Percentiles rank a stretch among this genome's conserved stretches.
Conservation (phyloP, 2,113 vertebrate species). For the Centropus unirufus region DNA sequence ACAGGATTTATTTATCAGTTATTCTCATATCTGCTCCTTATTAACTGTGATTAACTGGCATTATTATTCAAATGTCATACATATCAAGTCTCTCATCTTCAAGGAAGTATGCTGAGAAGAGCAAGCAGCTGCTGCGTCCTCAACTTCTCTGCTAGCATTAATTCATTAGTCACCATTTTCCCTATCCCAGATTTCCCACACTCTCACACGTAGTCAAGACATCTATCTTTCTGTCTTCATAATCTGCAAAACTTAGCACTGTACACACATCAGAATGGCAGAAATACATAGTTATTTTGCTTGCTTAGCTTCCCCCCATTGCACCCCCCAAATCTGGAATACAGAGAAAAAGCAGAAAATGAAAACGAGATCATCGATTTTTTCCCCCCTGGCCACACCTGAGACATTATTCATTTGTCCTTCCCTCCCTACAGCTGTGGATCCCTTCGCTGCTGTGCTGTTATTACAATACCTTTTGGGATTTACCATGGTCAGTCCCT, state of each 20-base stretch:
- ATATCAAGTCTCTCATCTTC: neutral
- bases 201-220: neutral
- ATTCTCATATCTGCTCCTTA: neutral
- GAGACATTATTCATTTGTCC: neutral
- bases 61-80: neutral
- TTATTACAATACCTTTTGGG: neutral
- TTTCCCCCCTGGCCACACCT: neutral
- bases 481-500: rapidly evolving
- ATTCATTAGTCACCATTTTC: neutral
- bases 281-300: neutral
- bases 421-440: neutral
- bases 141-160: neutral
- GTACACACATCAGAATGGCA: neutral
- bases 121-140: neutral
- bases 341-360: neutral
- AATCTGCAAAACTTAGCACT: neutral
- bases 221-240: neutral
- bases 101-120: neutral
- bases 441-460: neutral
- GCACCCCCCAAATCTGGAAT: neutral
- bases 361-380: rapidly evolving
- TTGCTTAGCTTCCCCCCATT: neutral
- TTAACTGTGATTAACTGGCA: neutral
- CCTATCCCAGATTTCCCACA: neutral
- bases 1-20: neutral